phyloP scores from a whole-genome alignment of 2,113 vertebrate genomes.

The Otus sunia region DNA sequence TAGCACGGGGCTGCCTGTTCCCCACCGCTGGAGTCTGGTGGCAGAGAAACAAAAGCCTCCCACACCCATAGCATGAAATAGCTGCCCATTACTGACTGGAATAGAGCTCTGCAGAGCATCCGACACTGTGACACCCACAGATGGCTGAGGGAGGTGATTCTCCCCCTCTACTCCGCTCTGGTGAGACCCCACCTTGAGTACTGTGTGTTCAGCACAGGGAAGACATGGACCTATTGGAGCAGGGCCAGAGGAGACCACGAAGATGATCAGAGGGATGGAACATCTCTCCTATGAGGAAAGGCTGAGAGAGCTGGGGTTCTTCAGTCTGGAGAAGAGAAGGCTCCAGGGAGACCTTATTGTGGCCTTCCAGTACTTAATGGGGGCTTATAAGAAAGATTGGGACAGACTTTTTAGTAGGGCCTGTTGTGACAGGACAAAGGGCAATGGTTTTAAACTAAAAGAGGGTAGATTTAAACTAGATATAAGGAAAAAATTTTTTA shows the following conservation, averaged over 20 bases:
- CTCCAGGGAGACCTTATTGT: background rate
- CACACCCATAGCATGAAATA: background rate
- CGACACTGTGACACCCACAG: background rate
- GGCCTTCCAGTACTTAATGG: background rate
- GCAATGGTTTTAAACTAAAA: background rate
- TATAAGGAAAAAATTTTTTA: background rate
- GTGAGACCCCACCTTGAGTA: background rate
- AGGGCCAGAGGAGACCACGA: background rate
- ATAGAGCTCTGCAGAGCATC: background rate
- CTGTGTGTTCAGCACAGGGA: background rate
- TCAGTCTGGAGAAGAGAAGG: background rate
- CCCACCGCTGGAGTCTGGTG: background rate
- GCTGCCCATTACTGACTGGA: fast-evolving
- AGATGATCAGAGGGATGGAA: background rate
- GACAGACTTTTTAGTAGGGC: background rate
- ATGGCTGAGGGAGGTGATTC: background rate
- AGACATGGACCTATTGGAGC: background rate
- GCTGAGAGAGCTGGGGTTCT: background rate
- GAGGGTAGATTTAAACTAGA: background rate
- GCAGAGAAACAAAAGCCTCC: background rate
- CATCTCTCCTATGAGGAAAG: background rate
- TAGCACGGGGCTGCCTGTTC: background rate
- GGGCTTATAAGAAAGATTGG: background rate
- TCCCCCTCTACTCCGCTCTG: background rate
- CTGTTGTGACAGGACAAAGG: background rate